Evolutionary conservation across 2,888 invertebrate species (phyloP), one percentile per base, ranked within the genome.

Genomic region (Yponomeuta sedellus): DNA sequence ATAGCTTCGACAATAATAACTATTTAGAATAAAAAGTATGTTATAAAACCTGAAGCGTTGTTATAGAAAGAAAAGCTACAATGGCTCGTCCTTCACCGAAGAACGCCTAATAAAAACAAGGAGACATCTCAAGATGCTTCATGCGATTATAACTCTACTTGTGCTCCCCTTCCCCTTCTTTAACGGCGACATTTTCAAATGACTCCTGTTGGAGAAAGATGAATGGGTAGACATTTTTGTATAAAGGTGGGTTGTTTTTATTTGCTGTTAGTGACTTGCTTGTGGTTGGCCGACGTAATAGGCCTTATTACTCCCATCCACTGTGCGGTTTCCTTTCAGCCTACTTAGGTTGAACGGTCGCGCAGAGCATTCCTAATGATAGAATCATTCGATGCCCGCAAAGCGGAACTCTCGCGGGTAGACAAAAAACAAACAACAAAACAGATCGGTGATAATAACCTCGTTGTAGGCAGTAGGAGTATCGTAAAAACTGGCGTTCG

Each of bases 161-260:
- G 75, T 76, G 77, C 71, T 80, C 82, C 83, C 88, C 83, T 87
- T 86, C 85, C 88, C 87, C 83, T 87, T 75, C 78, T 85, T 40
- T 86, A 84, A 84, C 84, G 78, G 82, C 80, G 86, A 88, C 89
- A 90, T 90, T 90, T 84, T 89, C 89, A 88, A 88, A 87, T 83
- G 88, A 88, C 87, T 83, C 81, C 78, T 78, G 79, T 82, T 85
- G 82, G 80, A 84, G 86, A 88, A 89, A 90, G 90, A 91, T 85
- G 87, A 88, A 91, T 90, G 88, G 86, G 81, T 79, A 84, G 77
- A 84, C 87, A 88, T 90, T 89, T 89, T 88, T 86, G 85, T 84
- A 85, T 81, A 86, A 52, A 81, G 85, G 28, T 19, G 86, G 82
- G 86, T 79, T 86, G 85, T 88, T 87, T 88, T 86, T 87, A 83